Evolutionary conservation across 2,797 vertebrate genomes (phyloP).

Genomic region (Anguilla pacifica): DNA sequence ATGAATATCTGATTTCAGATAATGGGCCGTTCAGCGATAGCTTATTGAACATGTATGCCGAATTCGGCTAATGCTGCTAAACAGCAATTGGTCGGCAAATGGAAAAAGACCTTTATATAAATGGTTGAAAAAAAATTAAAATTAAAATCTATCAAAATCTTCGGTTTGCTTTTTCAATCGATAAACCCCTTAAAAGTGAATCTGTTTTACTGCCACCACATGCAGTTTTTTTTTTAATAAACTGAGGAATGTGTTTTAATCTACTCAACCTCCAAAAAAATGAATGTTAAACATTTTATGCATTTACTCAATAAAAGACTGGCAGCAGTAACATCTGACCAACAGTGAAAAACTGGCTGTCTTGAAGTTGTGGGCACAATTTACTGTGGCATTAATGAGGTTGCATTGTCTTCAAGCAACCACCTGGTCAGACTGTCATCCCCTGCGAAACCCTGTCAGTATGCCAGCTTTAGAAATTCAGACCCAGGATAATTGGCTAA

Average conservation of each 20-base stretch:
- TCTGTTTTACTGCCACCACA: background rate
- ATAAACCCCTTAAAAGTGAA: background rate
- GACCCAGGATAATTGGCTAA: too few species aligned
- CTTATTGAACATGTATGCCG: background rate
- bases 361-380: background rate
- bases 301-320: background rate
- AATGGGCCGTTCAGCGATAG: background rate
- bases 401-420: background rate
- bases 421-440: background rate
- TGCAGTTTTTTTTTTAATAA: background rate
- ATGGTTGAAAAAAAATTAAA: background rate
- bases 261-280: background rate
- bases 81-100: background rate
- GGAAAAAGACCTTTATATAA: background rate
- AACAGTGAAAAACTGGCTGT: background rate
- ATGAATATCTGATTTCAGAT: constrained; percentile 3
- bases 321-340: background rate
- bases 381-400: background rate
- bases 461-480: background rate
- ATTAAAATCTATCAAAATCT: background rate
- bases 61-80: background rate
- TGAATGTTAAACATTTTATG: background rate
- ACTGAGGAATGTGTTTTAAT: background rate
- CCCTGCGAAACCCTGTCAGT: background rate
- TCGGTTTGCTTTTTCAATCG: background rate